Base-by-base conservation (phyloP, 2,888 invertebrate species). In the Yponomeuta malinellus region DNA sequence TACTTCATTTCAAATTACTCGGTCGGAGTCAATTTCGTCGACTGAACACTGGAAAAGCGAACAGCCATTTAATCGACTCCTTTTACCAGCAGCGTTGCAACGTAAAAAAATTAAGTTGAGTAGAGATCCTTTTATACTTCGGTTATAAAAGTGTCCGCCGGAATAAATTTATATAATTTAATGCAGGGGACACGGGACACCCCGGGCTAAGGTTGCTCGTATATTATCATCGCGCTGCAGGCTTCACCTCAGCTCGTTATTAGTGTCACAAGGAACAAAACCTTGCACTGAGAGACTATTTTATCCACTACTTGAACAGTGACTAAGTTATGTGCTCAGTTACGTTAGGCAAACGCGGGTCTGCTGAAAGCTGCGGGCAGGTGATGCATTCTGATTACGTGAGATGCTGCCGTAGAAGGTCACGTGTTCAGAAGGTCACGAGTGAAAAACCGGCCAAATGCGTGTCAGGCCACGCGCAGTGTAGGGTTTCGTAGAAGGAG, bases 141-240 rank as follows among this genome's bases (percentile, higher is more conserved):
- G 52, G 52, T 59, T 59, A 59, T 59, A 59, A 59, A 59, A 59
- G 52, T 59, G 52, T 59, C 52, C 15, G 52, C 15, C 52, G 52
- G 52, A 59, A 59, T 59, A 59, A 59, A 59, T 59, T 59, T 59
- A 12, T 59, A 59, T 65, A 65, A 65, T 65, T 65, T 23, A 65
- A 33, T 65, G 33, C 65, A 65, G 65, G 10, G 6, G 65, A 65
- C 65, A 65, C 33, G 10, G 65, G 65, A 65, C 65, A 65, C 65
- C 65, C 29, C 10, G 65, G 65, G 10, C 31, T 29, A 65, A 65
- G 65, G 65, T 65, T 65, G 29, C 65, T 33, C 65, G 33, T 65
- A 65, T 65, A 65, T 65, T 33, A 65, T 33, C 31, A 29, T 10
- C 29, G 3, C 29, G 29, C 29, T 29, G 65, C 65, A 29, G 33